Conservation (phyloP, 2,113 vertebrate genomes). For the Hyaena hyaena region DNA sequence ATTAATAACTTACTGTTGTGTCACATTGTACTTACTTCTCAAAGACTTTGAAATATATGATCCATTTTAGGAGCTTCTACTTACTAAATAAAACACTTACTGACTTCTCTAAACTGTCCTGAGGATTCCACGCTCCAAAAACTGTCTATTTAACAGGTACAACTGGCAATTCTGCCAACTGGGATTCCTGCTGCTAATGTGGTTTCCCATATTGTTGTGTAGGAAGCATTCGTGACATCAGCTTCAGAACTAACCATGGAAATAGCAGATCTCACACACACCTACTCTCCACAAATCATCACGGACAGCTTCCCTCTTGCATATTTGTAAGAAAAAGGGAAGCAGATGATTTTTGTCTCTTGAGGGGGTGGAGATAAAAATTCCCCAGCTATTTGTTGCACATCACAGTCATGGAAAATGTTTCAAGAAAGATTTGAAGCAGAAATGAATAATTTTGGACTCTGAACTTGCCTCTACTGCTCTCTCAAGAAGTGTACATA, state of each 20-base stretch:
- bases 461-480: neutral
- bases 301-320: slow-evolving; percentile 65
- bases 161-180: slow-evolving; percentile 60
- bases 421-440: slow-evolving; percentile 69
- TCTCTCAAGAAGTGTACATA: slow-evolving; percentile 18
- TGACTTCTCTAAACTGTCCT: slow-evolving; percentile 34
- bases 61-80: neutral
- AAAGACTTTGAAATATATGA: neutral
- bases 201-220: slow-evolving; percentile 77
- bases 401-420: slow-evolving; percentile 49
- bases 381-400: slow-evolving; percentile 74
- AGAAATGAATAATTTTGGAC: slow-evolving; percentile 71
- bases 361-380: slow-evolving; percentile 81
- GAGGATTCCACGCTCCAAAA: slow-evolving; percentile 62
- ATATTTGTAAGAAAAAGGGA: slow-evolving; percentile 56
- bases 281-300: slow-evolving; percentile 68
- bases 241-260: slow-evolving; percentile 65
- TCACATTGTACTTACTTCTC: neutral
- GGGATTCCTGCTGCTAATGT: slow-evolving; percentile 69
- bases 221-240: slow-evolving; percentile 78
- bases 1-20: neutral
- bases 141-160: slow-evolving; percentile 67
- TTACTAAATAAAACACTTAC: slow-evolving; percentile 15
- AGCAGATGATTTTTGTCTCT: slow-evolving; percentile 71
- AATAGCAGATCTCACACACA: slow-evolving; percentile 77